Base-by-base conservation (phyloP, 2,113 vertebrate genomes). In the Muntiacus muntjak region DNA sequence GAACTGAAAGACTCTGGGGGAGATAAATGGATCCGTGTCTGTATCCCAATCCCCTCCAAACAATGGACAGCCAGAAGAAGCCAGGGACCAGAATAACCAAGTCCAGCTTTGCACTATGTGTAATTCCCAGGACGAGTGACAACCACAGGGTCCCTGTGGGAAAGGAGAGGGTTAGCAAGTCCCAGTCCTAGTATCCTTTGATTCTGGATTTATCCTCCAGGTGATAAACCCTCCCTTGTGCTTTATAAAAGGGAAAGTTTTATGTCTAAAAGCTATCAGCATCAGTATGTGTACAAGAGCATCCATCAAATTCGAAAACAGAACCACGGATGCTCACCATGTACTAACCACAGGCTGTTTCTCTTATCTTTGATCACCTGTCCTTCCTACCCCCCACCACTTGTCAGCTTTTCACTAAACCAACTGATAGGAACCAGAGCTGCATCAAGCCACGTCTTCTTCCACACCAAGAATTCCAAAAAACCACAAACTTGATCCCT, bases 161-260 rank as follows among this genome's bases (percentile, higher is more conserved):
- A 55, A 94, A 33, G n/a, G 52, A 60, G 19, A 94, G 36, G 19
- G n/a, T 36, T 84, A 78, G 16, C 21, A 71, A 8, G 57, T 71
- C 21, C 58, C 33, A 64, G n/a, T 47, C 55, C 52, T 94, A 50
- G 92, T 83, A 76, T 57, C 43, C 58, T 58, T n/a, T 36, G 7
- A 71, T 28, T 84, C 36, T 43, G 14, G 43, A 92, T 93, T 87
- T 74, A 87, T 16, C 26, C 13, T 94, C 36, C 5, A 15, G 43
- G 33, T 58, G 84, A 26, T 40, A 94, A 52, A 58, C 0, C 1
- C 10, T 78, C 54, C 33, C 40, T 15, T 92, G 45, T 81, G 50
- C 64, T 95, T 81, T 45, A 50, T 85, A 79, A 85, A 87, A 87
- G 33, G 62, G 14, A 45, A 94, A 25, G 15, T 47, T 86, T 87